Evolutionary conservation across 2,888 invertebrate genomes (phyloP).

Genomic region (Colletes collaris): DNA sequence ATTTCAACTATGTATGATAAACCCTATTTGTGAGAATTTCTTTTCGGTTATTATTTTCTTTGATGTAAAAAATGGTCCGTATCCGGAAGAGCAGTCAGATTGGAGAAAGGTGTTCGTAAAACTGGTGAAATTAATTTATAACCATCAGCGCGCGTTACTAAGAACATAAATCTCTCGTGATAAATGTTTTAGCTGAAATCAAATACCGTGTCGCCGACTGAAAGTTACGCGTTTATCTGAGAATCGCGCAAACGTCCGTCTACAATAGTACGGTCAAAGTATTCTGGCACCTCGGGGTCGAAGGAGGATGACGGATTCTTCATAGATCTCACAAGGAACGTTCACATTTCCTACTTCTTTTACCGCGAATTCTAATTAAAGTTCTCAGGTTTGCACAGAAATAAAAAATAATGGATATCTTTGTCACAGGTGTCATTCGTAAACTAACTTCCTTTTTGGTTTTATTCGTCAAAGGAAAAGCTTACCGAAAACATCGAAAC

Average conservation of each 20-base stretch:
- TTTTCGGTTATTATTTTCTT: too few species aligned
- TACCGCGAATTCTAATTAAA: too few species aligned
- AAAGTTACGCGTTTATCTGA: slow-evolving; percentile 37
- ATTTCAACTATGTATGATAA: too few species aligned
- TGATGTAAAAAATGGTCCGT: not conserved
- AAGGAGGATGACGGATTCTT: slow-evolving; percentile 11
- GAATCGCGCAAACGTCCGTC: slow-evolving; percentile 20
- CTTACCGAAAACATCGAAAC: too few species aligned
- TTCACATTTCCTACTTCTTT: too few species aligned
- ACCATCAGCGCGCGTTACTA: slow-evolving; percentile 40
- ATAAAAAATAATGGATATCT: too few species aligned
- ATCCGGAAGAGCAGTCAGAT: not conserved
- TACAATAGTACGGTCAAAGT: not conserved
- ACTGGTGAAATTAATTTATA: slow-evolving; percentile 56
- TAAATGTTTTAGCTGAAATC: slow-evolving; percentile 47
- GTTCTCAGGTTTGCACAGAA: too few species aligned
- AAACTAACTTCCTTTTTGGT: too few species aligned
- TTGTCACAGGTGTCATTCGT: too few species aligned
- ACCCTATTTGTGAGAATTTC: too few species aligned
- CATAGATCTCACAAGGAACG: slow-evolving; percentile 18
- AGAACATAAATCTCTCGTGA: slow-evolving; percentile 54
- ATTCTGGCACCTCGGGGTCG: not conserved
- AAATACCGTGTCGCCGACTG: slow-evolving; percentile 41
- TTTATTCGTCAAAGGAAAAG: too few species aligned
- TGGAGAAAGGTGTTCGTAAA: slow-evolving; percentile 21